phyloP scores from a whole-genome alignment of 2,888 invertebrate genomes.

The Pasiphila rectangulata region DNA sequence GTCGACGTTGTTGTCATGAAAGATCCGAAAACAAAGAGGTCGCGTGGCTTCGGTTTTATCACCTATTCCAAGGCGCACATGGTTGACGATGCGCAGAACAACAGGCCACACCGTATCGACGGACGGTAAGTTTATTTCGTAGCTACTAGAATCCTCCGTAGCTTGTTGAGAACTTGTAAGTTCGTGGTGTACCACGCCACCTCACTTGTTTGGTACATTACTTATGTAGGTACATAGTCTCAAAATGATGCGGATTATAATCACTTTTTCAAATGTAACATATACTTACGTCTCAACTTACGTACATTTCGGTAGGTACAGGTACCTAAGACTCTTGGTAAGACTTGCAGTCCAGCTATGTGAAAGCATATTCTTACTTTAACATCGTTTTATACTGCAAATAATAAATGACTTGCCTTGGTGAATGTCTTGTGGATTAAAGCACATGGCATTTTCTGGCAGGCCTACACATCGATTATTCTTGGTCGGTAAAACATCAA shows the following conservation, averaged over 20 bases:
- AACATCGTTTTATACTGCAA: slow-evolving; percentile 73
- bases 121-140: slow-evolving; percentile 80
- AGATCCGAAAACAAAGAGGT: slow-evolving; percentile 95
- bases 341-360: slow-evolving; percentile 72
- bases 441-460: slow-evolving; percentile 74
- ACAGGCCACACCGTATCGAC: slow-evolving; percentile 95
- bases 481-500: too few species aligned
- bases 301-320: too few species aligned
- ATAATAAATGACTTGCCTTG: slow-evolving; percentile 63
- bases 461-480: slow-evolving; percentile 60
- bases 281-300: background rate
- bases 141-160: background rate
- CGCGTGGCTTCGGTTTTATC: slow-evolving; percentile 98
- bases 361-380: slow-evolving; percentile 55
- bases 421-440: slow-evolving; percentile 63
- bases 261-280: too few species aligned
- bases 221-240: too few species aligned
- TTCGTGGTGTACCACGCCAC: too few species aligned
- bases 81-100: slow-evolving; percentile 97
- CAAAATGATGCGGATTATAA: too few species aligned
- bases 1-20: slow-evolving; percentile 98
- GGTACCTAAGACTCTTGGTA: background rate
- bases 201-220: too few species aligned
- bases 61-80: slow-evolving; percentile 96
- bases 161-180: too few species aligned